Base-by-base conservation (phyloP, 2,113 vertebrate genomes). In the Clarias magur region DNA sequence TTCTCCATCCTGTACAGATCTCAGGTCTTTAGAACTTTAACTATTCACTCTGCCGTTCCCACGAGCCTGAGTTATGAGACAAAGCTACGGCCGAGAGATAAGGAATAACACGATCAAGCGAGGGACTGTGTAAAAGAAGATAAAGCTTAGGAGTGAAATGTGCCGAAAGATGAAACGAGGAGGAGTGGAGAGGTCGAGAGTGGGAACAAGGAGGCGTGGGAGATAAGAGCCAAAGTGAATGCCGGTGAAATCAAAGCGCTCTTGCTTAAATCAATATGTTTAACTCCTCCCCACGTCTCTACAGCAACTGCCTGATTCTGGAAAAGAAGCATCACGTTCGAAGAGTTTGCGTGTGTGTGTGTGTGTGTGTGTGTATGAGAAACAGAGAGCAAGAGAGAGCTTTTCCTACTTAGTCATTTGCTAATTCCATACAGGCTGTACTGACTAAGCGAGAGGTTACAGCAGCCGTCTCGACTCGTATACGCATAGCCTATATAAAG, bases 381-480 rank as follows among this genome's bases (percentile, higher is more conserved):
- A 72, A 30, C 83, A 25, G 30, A 65, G 48, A 78, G 68, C n/a
- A n/a, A 88, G 16, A 72, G 63, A 73, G 80, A 76, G 85, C 85
- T 56, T 62, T 85, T 62, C 25, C 5, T 54, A 83, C 87, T 62
- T 38, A 54, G 30, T n/a, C 78, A 83, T 48, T 84, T 9, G 81
- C 57, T 86, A 63, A 62, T 87, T 85, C 62, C 86, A 82, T 85
- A 38, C 12, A 48, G 30, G 48, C 48, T 67, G 87, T 85, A 25
- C 85, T 85, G 81, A 86, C 85, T 83, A 80, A 30, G 65, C 38
- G 17, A 59, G 72, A 88, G 72, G 87, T 85, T 83, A 60, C 56
- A 85, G 83, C 63, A 42, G 60, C 60, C 63, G 83, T 85, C 63
- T 65, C 27, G 54, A 85, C 42, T 57, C 25, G 57, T 23, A 80